Percentiles rank a stretch among this genome's conserved stretches.
phyloP scores from a whole-genome alignment of 2,797 vertebrate species.

The Mallotus villosus region DNA sequence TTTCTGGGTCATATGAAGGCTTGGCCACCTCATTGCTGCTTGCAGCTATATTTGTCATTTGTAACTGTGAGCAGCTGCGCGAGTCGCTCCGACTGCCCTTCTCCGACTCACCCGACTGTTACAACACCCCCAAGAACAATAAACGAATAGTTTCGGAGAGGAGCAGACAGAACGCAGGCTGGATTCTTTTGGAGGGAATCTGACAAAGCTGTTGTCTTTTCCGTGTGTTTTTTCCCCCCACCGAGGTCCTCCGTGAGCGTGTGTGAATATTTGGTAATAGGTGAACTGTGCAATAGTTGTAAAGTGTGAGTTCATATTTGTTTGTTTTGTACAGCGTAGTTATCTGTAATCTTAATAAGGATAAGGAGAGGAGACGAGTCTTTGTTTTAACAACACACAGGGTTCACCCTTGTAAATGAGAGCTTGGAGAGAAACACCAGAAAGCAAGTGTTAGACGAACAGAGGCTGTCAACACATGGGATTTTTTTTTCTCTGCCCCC shows the following conservation, averaged over 20 bases:
- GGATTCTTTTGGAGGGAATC: slow-evolving; percentile 25
- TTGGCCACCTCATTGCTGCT: too few species aligned
- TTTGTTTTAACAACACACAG: slow-evolving; percentile 34
- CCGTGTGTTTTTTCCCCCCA: too few species aligned
- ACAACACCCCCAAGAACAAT: slow-evolving; percentile 49
- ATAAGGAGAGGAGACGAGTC: too few species aligned
- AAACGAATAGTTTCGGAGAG: slow-evolving; percentile 15
- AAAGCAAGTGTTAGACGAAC: slow-evolving; percentile 51
- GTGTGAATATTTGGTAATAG: too few species aligned
- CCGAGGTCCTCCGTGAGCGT: too few species aligned
- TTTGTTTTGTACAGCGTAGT: too few species aligned
- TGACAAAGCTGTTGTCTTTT: slow-evolving; percentile 13
- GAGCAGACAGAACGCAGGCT: slow-evolving; percentile 32
- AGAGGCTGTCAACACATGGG: slow-evolving; percentile 65
- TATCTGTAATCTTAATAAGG: too few species aligned
- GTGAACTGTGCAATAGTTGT: too few species aligned
- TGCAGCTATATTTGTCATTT: too few species aligned
- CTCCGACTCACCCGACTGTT: slow-evolving; percentile 52
- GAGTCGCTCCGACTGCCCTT: slow-evolving; percentile 30
- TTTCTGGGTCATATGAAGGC: too few species aligned
- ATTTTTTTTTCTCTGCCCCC: slow-evolving; percentile 33
- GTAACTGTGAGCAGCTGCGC: slow-evolving; percentile 71
- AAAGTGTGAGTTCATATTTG: too few species aligned
- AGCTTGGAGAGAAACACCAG: slow-evolving; percentile 22
- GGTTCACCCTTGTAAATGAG: neutral